Base-by-base conservation (phyloP, 2,888 invertebrate genomes). In the Epirrhoe alternata region DNA sequence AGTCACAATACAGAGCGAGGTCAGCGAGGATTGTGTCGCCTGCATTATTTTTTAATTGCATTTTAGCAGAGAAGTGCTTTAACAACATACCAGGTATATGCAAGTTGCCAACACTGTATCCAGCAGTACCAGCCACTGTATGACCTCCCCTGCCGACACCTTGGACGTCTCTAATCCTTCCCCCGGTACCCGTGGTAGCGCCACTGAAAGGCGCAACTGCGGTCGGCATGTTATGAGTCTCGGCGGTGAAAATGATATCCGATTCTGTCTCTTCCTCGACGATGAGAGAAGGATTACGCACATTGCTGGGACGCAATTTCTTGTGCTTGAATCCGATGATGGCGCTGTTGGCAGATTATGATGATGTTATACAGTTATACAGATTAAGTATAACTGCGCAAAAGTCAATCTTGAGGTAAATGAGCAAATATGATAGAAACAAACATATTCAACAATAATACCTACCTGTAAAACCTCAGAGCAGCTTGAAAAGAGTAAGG, bases 161-260 rank as follows among this genome's bases (percentile, higher is more conserved):
- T 86, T 99, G 98, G 0, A 99, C 97, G 88, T 99, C 99, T 68
- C 99, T 94, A 64, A 99, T 96, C 50, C 99, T 94, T 0, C 99
- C 99, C 0, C 99, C 99, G 0, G 99, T 99, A 30, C 99, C 99
- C 0, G 99, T 99, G 0, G 99, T 98, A 0, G 99, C 99, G 0
- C 99, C 99, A 88, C 98, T 98, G 76, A 99, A 99, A 0, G 99
- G 99, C 0, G 99, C 98, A 8, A 99, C 98, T 0, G 98, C 98
- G 0, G 98, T 99, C 0, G 98, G 98, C 94, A 99, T 99, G 86
- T 99, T 99, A 88, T 99, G 99, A 0, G 99, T 99, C 92, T 99
- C 99, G 0, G 99, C 99, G 0, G 99, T 99, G 84, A 99, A 99
- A 80, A 99, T 98, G 47, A 99, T 95, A 87, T 99, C 98, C 0